A percentile compares a stretch with the other conserved stretches of the same genome.
phyloP scores from a whole-genome alignment of 2,888 invertebrate genomes.

The Pandemis heparana region DNA sequence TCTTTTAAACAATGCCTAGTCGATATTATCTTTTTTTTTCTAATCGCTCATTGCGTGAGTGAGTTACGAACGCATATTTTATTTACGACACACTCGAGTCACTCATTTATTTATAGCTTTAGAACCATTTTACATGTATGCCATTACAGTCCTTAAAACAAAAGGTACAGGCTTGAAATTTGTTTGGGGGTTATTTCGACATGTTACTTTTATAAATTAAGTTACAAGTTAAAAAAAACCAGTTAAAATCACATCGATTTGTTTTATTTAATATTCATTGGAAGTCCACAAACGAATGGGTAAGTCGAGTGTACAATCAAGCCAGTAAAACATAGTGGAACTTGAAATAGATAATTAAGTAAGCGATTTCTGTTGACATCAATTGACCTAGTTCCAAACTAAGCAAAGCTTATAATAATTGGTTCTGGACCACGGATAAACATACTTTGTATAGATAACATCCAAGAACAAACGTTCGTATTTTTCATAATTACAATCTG shows the following conservation, averaged over 20 bases:
- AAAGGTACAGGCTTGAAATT: neutral
- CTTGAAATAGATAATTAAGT: no score
- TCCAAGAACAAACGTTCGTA: no score
- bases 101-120: neutral
- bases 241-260: conserved; percentile 26
- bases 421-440: no score
- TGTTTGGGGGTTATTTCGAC: neutral
- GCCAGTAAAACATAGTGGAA: neutral
- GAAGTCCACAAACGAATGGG: neutral
- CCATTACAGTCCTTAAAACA: neutral
- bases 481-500: no score
- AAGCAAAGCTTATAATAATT: no score
- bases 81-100: neutral
- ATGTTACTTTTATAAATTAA: neutral
- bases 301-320: neutral
- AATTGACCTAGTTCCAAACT: no score
- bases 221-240: conserved; percentile 12
- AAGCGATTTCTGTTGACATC: no score
- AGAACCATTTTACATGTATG: neutral
- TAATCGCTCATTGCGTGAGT: neutral
- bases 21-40: neutral
- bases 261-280: conserved; percentile 31
- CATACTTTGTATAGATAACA: no score
- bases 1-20: neutral
- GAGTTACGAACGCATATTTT: neutral